These are phyloP conservation scores for Drosophila rufa DNA, from an alignment of 1,140 invertebrate species.

Conservation along the genomic window DNA sequence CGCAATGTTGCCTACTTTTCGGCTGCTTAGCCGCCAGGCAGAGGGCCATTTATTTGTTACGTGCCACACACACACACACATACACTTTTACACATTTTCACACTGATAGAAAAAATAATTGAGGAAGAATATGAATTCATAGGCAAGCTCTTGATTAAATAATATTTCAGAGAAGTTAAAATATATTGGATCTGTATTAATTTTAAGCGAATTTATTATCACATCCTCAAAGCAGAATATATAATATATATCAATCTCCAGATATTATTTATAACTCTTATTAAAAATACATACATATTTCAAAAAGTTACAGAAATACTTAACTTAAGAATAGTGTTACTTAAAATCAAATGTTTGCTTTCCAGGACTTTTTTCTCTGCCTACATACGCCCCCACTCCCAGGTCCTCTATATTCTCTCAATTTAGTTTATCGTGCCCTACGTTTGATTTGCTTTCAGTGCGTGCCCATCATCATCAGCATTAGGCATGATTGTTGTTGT, in stretches of 20 bases:
- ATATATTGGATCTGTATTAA: too few species aligned
- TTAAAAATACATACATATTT: background rate
- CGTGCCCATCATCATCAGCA: conserved; percentile 81
- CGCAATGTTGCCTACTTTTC: conserved; percentile 61
- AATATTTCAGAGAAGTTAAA: too few species aligned
- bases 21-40: conserved; percentile 52
- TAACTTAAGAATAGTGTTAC: too few species aligned
- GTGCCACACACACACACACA: conserved; percentile 23
- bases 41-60: conserved; percentile 39
- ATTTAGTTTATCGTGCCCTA: conserved; percentile 58
- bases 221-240: too few species aligned
- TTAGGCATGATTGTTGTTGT: conserved; percentile 68
- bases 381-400: background rate
- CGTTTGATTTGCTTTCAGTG: conserved; percentile 73
- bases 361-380: conserved; percentile 4
- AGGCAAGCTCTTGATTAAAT: too few species aligned
- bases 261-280: background rate
- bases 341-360: too few species aligned
- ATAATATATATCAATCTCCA: background rate
- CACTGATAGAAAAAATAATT: conserved; percentile 5
- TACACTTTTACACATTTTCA: background rate
- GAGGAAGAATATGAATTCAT: too few species aligned
- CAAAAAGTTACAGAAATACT: background rate
- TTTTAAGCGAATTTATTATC: too few species aligned
- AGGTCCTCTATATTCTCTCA: conserved; percentile 43